phyloP scores from a whole-genome alignment of 1,140 invertebrate genomes.

The Diorhabda sublineata region DNA sequence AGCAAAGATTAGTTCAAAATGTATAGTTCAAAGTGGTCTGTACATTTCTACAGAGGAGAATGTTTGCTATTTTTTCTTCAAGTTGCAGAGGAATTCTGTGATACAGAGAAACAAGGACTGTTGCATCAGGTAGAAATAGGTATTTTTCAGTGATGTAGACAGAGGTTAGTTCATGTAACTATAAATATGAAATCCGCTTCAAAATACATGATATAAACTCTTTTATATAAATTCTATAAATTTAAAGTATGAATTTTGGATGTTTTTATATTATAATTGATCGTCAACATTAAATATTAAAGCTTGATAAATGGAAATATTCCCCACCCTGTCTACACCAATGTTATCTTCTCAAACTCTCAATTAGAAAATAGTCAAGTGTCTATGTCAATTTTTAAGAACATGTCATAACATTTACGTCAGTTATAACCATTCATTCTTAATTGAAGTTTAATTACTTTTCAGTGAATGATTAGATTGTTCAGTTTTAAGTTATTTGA shows the following conservation, averaged over 20 bases:
- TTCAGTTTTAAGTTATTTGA: too few species aligned
- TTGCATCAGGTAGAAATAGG: conserved; percentile 34
- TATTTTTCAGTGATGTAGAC: neutral
- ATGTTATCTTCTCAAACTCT: neutral
- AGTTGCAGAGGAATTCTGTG: conserved; percentile 43
- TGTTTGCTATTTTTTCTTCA: conserved; percentile 23
- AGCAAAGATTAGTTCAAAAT: neutral
- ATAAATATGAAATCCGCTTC: too few species aligned
- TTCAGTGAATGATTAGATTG: too few species aligned
- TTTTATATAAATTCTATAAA: too few species aligned
- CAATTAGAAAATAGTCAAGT: neutral
- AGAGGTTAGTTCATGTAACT: neutral
- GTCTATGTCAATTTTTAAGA: neutral
- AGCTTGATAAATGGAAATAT: neutral
- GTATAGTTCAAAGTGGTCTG: neutral
- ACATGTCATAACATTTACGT: neutral
- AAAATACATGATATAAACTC: too few species aligned
- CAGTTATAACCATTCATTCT: too few species aligned
- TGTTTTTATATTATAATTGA: too few species aligned
- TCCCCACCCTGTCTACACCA: neutral
- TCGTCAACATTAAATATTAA: too few species aligned
- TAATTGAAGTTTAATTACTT: too few species aligned
- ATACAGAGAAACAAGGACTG: conserved; percentile 47
- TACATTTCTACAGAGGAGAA: conserved; percentile 1
- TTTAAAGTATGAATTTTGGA: too few species aligned